phyloP scores from a whole-genome alignment of 2,888 invertebrate species.

The Calameuta idolon region DNA sequence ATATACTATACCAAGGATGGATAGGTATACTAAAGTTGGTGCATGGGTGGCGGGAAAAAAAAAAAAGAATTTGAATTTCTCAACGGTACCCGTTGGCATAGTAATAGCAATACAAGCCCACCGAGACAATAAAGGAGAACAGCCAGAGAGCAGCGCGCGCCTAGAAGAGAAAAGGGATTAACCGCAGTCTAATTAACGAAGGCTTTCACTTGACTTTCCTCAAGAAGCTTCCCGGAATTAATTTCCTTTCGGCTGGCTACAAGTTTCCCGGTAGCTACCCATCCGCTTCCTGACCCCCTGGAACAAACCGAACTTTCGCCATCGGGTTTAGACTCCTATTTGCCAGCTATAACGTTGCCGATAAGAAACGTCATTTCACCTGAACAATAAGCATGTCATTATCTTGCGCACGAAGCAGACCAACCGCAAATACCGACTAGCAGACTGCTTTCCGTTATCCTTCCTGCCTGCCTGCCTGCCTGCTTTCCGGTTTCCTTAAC shows the following conservation, averaged over 20 bases:
- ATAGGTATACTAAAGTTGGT: not conserved
- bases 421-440: slow-evolving; percentile 18
- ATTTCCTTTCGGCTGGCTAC: slow-evolving; percentile 31
- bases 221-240: slow-evolving; percentile 34
- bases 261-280: not conserved
- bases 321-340: not conserved
- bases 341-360: slow-evolving; percentile 8
- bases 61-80: slow-evolving; percentile 33
- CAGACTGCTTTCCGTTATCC: not conserved
- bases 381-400: slow-evolving; percentile 45
- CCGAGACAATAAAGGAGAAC: slow-evolving; percentile 30
- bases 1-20: not conserved
- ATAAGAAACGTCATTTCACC: slow-evolving; percentile 48
- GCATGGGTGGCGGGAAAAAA: not conserved
- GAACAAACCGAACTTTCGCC: slow-evolving; percentile 4
- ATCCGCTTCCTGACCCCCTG: slow-evolving; percentile 8
- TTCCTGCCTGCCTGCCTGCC: not conserved
- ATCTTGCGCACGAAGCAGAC: slow-evolving; percentile 34
- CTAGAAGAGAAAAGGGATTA: slow-evolving; percentile 37
- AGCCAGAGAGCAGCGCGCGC: slow-evolving; percentile 11
- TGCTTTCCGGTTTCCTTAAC: not conserved
- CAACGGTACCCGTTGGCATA: slow-evolving; percentile 29
- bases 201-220: slow-evolving; percentile 31
- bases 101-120: slow-evolving; percentile 35
- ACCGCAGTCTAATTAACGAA: slow-evolving; percentile 44